phyloP scores from a whole-genome alignment of 1,140 invertebrate genomes.

The Galendromus occidentalis region DNA sequence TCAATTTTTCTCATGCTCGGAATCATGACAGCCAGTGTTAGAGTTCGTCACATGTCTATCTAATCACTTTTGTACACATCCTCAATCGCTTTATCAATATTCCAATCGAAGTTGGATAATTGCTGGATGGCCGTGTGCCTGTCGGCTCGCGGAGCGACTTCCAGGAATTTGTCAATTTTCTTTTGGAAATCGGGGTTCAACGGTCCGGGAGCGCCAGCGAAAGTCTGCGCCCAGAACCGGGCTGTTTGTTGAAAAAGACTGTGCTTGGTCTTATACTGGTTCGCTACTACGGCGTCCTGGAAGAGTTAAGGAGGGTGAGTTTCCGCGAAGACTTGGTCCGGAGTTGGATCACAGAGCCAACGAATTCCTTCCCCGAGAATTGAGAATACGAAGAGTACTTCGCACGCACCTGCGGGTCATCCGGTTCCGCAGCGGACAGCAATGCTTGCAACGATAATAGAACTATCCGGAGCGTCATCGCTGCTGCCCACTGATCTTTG shows the following conservation, averaged over 20 bases:
- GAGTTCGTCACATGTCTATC: background rate
- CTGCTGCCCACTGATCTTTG: constrained; percentile 99
- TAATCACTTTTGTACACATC: background rate
- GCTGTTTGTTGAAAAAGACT: constrained; percentile 72
- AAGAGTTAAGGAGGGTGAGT: constrained; percentile 16
- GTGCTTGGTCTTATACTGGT: constrained; percentile 74
- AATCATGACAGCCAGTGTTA: too few species aligned
- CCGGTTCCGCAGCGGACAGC: constrained; percentile 75
- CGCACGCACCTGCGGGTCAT: constrained; percentile 48
- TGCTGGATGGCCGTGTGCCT: background rate
- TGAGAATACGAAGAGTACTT: constrained; percentile 24
- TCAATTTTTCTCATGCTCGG: too few species aligned
- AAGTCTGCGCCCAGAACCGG: constrained; percentile 78
- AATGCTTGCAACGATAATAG: constrained; percentile 74
- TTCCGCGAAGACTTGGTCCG: background rate
- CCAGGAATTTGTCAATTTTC: constrained; percentile 10
- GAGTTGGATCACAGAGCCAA: too few species aligned
- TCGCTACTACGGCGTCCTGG: constrained; percentile 84
- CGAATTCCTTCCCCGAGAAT: too few species aligned
- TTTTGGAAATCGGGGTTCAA: background rate
- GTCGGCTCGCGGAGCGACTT: background rate
- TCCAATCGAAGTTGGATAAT: constrained; percentile 12
- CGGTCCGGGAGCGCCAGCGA: constrained; percentile 47
- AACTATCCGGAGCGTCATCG: constrained; percentile 90
- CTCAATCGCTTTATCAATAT: constrained; percentile 9